phyloP scores from a whole-genome alignment of 2,888 invertebrate genomes.

The Mechanitis mazaeus region DNA sequence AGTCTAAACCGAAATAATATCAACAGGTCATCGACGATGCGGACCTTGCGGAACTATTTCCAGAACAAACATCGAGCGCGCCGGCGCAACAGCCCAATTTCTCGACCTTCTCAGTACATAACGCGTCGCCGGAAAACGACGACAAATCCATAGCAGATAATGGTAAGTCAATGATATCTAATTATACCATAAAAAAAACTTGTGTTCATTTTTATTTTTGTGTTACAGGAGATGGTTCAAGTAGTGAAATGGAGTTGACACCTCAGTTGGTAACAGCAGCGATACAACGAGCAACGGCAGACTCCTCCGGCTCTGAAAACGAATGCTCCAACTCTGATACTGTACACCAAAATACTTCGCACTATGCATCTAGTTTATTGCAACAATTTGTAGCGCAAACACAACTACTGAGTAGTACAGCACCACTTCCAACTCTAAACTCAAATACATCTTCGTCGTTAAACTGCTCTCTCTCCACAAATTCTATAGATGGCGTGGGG shows the following conservation, averaged over 20 bases:
- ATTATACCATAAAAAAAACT: neutral
- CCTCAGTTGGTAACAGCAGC: conserved; percentile 85
- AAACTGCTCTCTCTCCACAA: conserved; percentile 46
- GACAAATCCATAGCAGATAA: conserved; percentile 72
- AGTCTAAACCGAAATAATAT: conserved; percentile 32
- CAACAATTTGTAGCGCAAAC: conserved; percentile 90
- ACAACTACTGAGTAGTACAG: conserved; percentile 78
- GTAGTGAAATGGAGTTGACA: conserved; percentile 85
- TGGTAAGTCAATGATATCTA: conserved; percentile 43
- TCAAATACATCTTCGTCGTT: conserved; percentile 43
- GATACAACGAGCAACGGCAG: conserved; percentile 82
- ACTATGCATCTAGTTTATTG: conserved; percentile 84
- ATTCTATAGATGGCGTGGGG: conserved; percentile 53
- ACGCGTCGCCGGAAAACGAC: conserved; percentile 59
- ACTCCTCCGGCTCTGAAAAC: conserved; percentile 84
- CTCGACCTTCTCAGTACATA: conserved; percentile 70
- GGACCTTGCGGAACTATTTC: conserved; percentile 86
- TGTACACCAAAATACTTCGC: conserved; percentile 75
- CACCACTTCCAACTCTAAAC: conserved; percentile 53
- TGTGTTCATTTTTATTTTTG: conserved; percentile 5
- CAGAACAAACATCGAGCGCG: conserved; percentile 79
- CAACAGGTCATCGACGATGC: conserved; percentile 85
- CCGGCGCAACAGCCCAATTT: conserved; percentile 78
- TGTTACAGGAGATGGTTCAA: conserved; percentile 77
- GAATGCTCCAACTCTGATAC: conserved; percentile 76